Percentiles rank a stretch among this genome's conserved stretches.
phyloP scores from a whole-genome alignment of 1,140 invertebrate species.

The Dreissena rostriformis region DNA sequence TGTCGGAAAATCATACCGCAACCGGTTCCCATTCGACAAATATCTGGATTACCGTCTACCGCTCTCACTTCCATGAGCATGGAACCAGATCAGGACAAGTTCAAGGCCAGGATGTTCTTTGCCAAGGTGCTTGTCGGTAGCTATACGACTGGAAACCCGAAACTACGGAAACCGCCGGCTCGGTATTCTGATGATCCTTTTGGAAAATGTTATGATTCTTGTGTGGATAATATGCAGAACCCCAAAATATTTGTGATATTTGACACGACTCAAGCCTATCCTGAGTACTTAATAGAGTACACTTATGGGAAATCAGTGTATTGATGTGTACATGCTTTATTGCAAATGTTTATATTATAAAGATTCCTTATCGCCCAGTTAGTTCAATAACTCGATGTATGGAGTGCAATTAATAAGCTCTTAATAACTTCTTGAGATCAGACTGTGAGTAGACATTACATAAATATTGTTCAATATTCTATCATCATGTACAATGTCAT shows the following conservation, averaged over 20 bases:
- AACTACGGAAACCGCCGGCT: slow-evolving; percentile 48
- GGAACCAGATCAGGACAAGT: not conserved
- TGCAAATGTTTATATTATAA: too few relatives aligned
- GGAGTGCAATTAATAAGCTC: too few relatives aligned
- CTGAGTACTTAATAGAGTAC: slow-evolving; percentile 73
- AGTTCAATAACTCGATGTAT: too few relatives aligned
- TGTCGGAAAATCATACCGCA: not conserved
- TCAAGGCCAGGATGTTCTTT: slow-evolving; percentile 60
- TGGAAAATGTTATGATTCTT: slow-evolving; percentile 65
- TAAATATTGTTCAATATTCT: too few relatives aligned
- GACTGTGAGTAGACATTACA: too few relatives aligned
- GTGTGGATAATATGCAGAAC: slow-evolving; percentile 64
- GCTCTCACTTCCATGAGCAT: slow-evolving; percentile 12
- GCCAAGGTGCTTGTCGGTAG: slow-evolving; percentile 63
- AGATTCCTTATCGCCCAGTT: too few relatives aligned
- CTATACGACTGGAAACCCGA: slow-evolving; percentile 27
- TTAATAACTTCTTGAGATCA: too few relatives aligned
- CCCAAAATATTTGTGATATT: slow-evolving; percentile 74
- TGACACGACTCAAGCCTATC: slow-evolving; percentile 72
- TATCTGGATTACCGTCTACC: slow-evolving; percentile 1
- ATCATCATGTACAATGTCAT: too few relatives aligned
- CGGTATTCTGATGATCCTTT: slow-evolving; percentile 52
- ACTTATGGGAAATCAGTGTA: slow-evolving; percentile 4
- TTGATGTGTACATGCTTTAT: too few relatives aligned
- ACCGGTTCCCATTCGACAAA: slow-evolving; percentile 17